Evolutionary conservation across 2,797 vertebrate genomes (phyloP).

Genomic region (Pipistrellus nathusii): DNA sequence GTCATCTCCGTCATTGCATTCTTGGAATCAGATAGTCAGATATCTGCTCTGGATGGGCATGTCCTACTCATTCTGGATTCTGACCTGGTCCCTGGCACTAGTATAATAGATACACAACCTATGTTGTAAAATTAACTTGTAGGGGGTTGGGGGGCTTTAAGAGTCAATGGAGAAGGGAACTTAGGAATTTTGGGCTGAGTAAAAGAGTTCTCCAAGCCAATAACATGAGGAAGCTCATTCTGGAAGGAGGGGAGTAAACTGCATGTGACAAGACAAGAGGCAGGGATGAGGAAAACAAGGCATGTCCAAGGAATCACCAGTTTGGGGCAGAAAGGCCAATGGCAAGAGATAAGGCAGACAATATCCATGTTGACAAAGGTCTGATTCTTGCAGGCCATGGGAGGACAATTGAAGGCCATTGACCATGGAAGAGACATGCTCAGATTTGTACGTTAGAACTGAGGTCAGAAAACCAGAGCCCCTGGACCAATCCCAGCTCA

Average conservation of each 20-base stretch:
- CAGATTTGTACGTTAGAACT: background rate
- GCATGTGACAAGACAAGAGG: background rate
- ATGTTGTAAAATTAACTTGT: background rate
- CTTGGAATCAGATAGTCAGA: too few species aligned
- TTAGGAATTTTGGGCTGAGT: background rate
- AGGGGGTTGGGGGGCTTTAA: background rate
- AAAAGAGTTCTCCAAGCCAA: background rate
- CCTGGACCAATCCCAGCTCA: background rate
- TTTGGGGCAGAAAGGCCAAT: background rate
- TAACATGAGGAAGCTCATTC: background rate
- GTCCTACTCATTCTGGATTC: background rate
- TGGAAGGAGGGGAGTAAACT: background rate
- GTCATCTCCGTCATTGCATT: background rate
- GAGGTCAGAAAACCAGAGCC: background rate
- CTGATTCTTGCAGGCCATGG: background rate
- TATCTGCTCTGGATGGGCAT: background rate
- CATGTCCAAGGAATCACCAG: background rate
- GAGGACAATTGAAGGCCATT: background rate
- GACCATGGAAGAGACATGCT: background rate
- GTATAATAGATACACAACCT: rapidly evolving
- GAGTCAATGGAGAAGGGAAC: background rate
- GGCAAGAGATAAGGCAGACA: background rate
- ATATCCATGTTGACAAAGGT: background rate
- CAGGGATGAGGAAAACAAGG: background rate
- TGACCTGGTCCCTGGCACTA: background rate